Percentiles rank a stretch among this genome's conserved stretches.
Conservation (phyloP, 2,888 invertebrate genomes). For the Harpalus rufipes region DNA sequence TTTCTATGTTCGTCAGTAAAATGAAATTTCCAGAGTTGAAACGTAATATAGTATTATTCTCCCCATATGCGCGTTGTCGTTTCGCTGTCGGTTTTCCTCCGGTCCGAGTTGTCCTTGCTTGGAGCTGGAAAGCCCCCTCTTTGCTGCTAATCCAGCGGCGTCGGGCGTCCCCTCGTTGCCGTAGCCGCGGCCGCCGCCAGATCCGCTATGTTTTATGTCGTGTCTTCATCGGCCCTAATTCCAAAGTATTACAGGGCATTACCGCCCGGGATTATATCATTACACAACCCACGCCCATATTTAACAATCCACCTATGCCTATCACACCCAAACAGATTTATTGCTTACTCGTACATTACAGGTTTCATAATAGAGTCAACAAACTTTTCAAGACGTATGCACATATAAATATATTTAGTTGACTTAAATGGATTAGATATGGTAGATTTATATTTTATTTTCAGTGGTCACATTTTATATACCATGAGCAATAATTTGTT, state of each 20-base stretch:
- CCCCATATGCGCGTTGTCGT: neutral
- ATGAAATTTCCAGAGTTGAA: no score
- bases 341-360: neutral
- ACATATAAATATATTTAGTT: no score
- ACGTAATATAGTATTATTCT: no score
- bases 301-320: constrained; percentile 70
- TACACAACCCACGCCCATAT: constrained; percentile 73
- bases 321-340: constrained; percentile 69
- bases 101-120: constrained; percentile 3
- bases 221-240: constrained; percentile 75
- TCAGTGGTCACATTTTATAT: no score
- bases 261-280: constrained; percentile 75
- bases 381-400: no score
- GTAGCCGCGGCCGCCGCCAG: constrained; percentile 45
- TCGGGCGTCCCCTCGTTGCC: constrained; percentile 10
- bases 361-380: no score
- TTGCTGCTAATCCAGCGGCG: constrained; percentile 39
- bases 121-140: constrained; percentile 1
- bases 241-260: constrained; percentile 74
- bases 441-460: no score
- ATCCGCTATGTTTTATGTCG: constrained; percentile 74
- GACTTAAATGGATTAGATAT: no score
- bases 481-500: no score
- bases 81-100: neutral
- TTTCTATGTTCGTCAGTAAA: no score